Conservation (phyloP, 2,797 vertebrate species). For the Chloroceryle amazona region DNA sequence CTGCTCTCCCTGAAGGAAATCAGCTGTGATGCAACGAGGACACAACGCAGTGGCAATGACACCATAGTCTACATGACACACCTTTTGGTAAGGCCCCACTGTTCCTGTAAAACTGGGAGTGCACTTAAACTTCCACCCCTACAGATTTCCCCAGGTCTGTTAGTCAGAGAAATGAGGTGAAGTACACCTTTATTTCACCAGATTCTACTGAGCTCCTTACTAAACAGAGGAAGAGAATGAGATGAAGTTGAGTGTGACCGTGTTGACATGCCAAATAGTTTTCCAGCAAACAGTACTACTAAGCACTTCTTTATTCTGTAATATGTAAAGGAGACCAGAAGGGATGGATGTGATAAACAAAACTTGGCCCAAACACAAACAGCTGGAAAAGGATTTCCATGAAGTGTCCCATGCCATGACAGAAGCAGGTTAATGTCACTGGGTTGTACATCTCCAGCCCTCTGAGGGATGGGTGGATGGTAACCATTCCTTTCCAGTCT, state of each 20-base stretch:
- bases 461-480: background rate
- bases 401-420: background rate
- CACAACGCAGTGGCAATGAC: background rate
- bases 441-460: background rate
- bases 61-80: fast-evolving
- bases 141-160: background rate
- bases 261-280: background rate
- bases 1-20: background rate
- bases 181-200: background rate
- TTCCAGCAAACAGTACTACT: background rate
- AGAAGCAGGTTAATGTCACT: background rate
- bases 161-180: background rate
- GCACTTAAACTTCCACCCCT: background rate
- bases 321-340: background rate
- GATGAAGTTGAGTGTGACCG: background rate
- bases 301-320: background rate
- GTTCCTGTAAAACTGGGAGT: background rate
- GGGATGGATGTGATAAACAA: background rate
- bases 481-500: background rate
- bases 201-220: background rate
- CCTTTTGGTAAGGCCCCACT: background rate
- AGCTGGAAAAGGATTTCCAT: background rate
- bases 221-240: background rate
- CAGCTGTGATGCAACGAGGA: background rate
- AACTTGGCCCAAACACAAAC: background rate